Base-by-base conservation (phyloP, 2,113 vertebrate species). In the Octodon degus region DNA sequence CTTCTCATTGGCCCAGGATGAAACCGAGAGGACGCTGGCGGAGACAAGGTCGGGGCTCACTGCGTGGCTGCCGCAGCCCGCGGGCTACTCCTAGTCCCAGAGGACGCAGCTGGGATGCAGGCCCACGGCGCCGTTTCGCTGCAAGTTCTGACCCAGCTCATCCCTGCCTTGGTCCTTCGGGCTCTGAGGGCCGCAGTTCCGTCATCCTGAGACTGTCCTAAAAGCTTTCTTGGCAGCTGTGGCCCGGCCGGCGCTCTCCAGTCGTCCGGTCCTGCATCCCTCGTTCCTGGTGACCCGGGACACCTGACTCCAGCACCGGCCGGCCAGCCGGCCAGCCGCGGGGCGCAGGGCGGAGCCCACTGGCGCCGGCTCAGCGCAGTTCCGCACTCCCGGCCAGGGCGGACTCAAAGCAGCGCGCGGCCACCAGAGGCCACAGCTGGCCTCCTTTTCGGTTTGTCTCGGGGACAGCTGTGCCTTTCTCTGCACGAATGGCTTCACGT, bases 151-250 rank as follows among this genome's bases (percentile, higher is more conserved):
- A 67, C 81, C 91, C 76, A 67, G 81, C 94, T 72, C 77, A 20
- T 62, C 80, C 96, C 95, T 22, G 22, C 55, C 84, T 43, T 32
- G 1, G 34, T 20, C 90, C 93, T 99, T 98, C 99, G 98, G 99
- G 99, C 96, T 99, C 99, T 30, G 99, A 99, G 16, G 98, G 99
- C 82, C 99, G 99, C 93, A 99, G 97, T 91, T 99, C 99, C 98
- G 53, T 55, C 53, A 55, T 55, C 13, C 53, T 55, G 53, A 55
- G 14, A 2, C 99, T 0, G 99, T 99, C 99, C 99, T 99, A 96
- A 99, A 99, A 72, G 99, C 99, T 98, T 99, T 99, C 98, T 99
- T 99, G 87, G 99, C 99, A 74, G 99, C 99, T 81, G 99, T 99
- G 70, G 99, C 99, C 99, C 99, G 94, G 99, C 99, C 99, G 99